Base-by-base conservation (phyloP, 2,113 vertebrate genomes). In the Eptesicus fuscus region DNA sequence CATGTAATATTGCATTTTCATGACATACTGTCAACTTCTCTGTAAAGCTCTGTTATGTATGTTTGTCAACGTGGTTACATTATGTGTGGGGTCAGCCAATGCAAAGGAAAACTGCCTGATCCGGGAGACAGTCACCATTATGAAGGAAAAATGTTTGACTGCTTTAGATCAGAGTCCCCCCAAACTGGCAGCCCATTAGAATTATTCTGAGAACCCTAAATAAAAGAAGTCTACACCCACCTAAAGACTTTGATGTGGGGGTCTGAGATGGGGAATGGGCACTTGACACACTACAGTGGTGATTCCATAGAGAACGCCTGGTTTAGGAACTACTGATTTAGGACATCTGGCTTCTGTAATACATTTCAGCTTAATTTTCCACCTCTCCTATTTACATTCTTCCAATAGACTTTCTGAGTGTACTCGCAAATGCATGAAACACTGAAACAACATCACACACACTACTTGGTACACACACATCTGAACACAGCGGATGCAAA, bases 291-390 rank as follows among this genome's bases (percentile, higher is more conserved):
- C 22, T 17, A 5, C 35, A 7, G 9, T 1, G 13, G 30, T 1
- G 18, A 47, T 0, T 61, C 56, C 9, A 1, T 1, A 9, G 13
- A 23, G 0, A 3, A 2, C 0, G 53, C 63, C 90, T 13, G 7
- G 73, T 32, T 18, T 80, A 47, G 53, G 74, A 76, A 13, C 22
- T 25, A 17, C 18, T 6, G 65, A 71, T 7, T 28, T 18, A 35
- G 53, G 44, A 4, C 25, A 42, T 9, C 1, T 37, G 77, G 63
- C 51, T 53, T n/a, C 88, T 67, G n/a, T 7, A 32, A 32, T 4
- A 37, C 5, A 69, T 22, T 37, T 71, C 83, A 73, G 70, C 70
- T 83, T 82, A 14, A 35, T 9, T n/a, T 71, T 30, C 30, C 23
- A n/a, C 49, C n/a, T 74, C 73, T 30, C n/a, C 2, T 4, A 61